A percentile compares a stretch with the other conserved stretches of the same genome.
These are phyloP conservation scores for Sinocyclocheilus maitianheensis DNA, from an alignment of 2,113 vertebrate species.

Conservation along the genomic window DNA sequence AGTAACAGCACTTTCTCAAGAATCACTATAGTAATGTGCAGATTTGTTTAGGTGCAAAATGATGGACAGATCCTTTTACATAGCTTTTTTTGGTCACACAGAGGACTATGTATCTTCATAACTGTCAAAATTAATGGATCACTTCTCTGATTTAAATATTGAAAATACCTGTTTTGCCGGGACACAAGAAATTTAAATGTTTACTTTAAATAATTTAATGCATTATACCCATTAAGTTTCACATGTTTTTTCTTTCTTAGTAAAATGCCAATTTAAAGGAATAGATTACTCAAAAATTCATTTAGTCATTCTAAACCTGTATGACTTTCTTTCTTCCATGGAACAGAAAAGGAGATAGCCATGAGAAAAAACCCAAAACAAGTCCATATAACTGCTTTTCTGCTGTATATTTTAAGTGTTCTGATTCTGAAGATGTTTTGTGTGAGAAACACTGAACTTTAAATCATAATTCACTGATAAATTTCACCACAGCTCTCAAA, in stretches of 20 bases:
- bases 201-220: too few relatives aligned
- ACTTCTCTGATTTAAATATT: not conserved
- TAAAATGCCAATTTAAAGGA: not conserved
- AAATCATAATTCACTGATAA: too few relatives aligned
- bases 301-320: not conserved
- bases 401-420: too few relatives aligned
- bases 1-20: not conserved
- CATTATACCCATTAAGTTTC: not conserved
- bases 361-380: too few relatives aligned
- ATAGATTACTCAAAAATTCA: not conserved
- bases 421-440: too few relatives aligned
- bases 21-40: not conserved
- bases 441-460: too few relatives aligned
- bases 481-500: too few relatives aligned
- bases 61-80: not conserved
- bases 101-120: not conserved
- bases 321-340: too few relatives aligned
- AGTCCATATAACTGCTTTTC: too few relatives aligned
- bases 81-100: not conserved
- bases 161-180: not conserved
- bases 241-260: not conserved
- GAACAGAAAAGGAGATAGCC: too few relatives aligned
- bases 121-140: not conserved
- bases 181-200: too few relatives aligned
- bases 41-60: not conserved